Base-by-base conservation (phyloP, 92 coral and sea anemone species). In the Epizoanthus ramosus region DNA sequence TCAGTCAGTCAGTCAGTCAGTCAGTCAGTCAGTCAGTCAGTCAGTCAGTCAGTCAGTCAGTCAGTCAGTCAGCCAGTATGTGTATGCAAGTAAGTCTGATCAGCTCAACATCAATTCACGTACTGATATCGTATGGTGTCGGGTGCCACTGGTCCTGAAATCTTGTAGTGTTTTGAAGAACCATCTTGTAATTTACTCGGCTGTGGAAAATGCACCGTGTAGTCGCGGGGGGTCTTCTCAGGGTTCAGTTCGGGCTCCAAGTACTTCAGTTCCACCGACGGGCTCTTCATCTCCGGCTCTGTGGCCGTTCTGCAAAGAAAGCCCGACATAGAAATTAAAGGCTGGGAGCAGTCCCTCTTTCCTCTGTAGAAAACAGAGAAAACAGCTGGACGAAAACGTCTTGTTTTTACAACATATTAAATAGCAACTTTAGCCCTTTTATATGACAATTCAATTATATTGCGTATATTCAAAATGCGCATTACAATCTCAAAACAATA, bases 71-170 rank as follows among this genome's bases (percentile, higher is more conserved):
- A 23, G 70, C 4, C 43, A 25, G 35, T 43, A 8, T 70, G 12
- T 43, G 57, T 35, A 53, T 70, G 54, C 35, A 17, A 3, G 22
- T 70, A 13, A 0, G 16, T 43, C 77, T 43, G 33, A 15, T 25
- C 79, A 9, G 6, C n/a, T 54, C 39, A 47, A 60, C 33, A 63
- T 23, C 54, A 24, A 8, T 16, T 19, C 31, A 67, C 35, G 88
- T 82, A 96, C 99, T 96, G 99, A 80, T 96, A 96, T 88, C 99
- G 84, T 73, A 96, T 75, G 75, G 98, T 90, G 63, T 96, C 99
- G 16, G 99, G 99, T 28, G 87, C 79, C 31, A 96, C 98, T 1
- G 92, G 98, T 0, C 99, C 99, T 28, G 99, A 96, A 18, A 81
- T 88, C 84, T 91, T 96, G 90, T 73, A 96, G 77, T 83, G 74